Conservation (phyloP, 2,113 vertebrate genomes). For the Xenopus tropicalis region DNA sequence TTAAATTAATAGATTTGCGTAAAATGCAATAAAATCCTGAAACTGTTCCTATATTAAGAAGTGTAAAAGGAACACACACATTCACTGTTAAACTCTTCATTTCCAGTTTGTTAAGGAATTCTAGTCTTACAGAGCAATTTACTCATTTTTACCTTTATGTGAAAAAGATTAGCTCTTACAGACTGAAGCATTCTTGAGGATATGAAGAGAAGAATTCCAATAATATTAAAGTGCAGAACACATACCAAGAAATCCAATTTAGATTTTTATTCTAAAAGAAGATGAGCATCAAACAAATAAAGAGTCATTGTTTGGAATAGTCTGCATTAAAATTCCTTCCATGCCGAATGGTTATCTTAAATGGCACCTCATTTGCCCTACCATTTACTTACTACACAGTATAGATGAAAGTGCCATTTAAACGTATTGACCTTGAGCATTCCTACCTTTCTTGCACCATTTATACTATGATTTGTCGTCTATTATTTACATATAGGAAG, state of each 20-base stretch:
- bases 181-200: constrained; percentile 62
- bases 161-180: constrained; percentile 61
- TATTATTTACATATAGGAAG: no score
- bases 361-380: no score
- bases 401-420: no score
- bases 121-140: constrained; percentile 62
- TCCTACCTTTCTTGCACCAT: no score
- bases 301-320: neutral
- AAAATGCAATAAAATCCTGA: no score
- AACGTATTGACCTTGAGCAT: no score
- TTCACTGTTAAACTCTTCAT: constrained; percentile 53
- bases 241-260: constrained; percentile 44
- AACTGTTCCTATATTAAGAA: constrained; percentile 19
- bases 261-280: constrained; percentile 40
- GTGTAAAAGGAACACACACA: constrained; percentile 51
- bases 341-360: no score
- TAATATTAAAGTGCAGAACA: constrained; percentile 67
- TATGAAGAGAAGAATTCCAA: constrained; percentile 64
- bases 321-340: neutral
- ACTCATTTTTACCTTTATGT: constrained; percentile 55
- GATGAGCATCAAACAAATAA: constrained; percentile 30
- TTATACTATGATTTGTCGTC: no score
- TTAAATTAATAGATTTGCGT: no score
- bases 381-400: no score
- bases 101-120: constrained; percentile 61